Base-by-base conservation (phyloP, 1,140 invertebrate genomes). In the Zaprionus ghesquierei region DNA sequence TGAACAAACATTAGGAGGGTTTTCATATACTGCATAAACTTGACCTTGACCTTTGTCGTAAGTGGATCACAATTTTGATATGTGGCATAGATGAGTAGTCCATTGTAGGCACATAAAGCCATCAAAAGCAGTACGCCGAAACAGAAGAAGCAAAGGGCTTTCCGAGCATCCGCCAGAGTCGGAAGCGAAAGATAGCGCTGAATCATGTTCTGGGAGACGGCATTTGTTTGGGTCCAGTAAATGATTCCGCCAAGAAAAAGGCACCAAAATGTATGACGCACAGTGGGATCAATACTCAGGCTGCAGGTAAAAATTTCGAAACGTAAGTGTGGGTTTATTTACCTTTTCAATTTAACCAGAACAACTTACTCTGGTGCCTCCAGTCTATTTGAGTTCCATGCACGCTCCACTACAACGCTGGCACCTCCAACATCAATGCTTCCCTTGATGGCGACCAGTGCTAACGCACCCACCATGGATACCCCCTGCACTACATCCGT, bases 401-500 rank as follows among this genome's bases (percentile, higher is more conserved):
- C 90, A 9, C 84, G 69, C 22, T 76, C 69, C n/a, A 95, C 95
- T 0, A 97, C 95, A 53, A 94, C 93, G 5, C 74, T 76, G 1
- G 95, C 84, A 0, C 96, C 95, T 3, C 96, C 96, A 25, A 92
- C 76, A 31, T 94, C 93, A 0, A 93, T 75, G 6, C 94, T 94
- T 0, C 96, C 96, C 59, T 96, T 93, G 4, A 96, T 81, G 0
- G 95, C 92, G 0, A 97, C 95, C 0, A 94, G 92, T 1, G 96
- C 92, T 2, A 97, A 92, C 1, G 95, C 96, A 0, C 94, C 94
- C 71, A 96, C 93, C 95, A 97, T 97, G 5, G 97, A 94, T 10
- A 95, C 77, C 1, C 95, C 95, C 92, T 98, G 97, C 63, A 98
- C 94, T 0, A 96, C 95, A 92, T 98, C 97, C 1, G 97, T 97